phyloP scores from a whole-genome alignment of 1,140 invertebrate genomes.

The Mizuhopecten yessoensis region DNA sequence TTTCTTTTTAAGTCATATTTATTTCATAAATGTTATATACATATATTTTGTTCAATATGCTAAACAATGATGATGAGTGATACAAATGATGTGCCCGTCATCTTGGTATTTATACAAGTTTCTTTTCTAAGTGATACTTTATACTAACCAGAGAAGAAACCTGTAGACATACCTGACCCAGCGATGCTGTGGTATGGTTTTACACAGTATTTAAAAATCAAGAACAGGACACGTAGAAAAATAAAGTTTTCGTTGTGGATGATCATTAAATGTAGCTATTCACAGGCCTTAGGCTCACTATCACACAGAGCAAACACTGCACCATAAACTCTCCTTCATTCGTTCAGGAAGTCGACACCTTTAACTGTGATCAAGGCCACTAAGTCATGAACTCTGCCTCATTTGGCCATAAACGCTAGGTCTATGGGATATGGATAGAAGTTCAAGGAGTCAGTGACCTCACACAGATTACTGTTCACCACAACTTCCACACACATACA shows the following conservation, averaged over 20 bases:
- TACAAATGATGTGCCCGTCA: not conserved
- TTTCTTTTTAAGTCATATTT: not conserved
- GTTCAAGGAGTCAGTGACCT: not conserved
- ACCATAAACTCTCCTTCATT: not conserved
- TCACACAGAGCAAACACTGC: not conserved
- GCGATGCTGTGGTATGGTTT: not conserved
- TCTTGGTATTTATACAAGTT: not conserved
- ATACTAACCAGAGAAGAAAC: not conserved
- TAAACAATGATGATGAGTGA: not conserved
- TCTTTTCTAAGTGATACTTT: not conserved
- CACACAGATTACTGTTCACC: too few species aligned
- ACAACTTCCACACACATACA: too few species aligned
- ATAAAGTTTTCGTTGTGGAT: conserved; percentile 32
- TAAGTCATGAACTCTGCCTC: not conserved
- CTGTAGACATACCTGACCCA: not conserved
- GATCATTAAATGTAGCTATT: not conserved
- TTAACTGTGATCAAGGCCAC: not conserved
- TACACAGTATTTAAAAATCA: conserved; percentile 10
- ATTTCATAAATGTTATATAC: conserved; percentile 40
- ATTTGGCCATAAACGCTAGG: not conserved
- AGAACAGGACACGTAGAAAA: not conserved
- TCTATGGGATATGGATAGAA: not conserved
- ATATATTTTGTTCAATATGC: conserved; percentile 39
- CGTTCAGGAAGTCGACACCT: not conserved
- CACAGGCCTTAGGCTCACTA: not conserved